Evolutionary conservation across 2,888 invertebrate genomes (phyloP).

Genomic region (Encarsia formosa): DNA sequence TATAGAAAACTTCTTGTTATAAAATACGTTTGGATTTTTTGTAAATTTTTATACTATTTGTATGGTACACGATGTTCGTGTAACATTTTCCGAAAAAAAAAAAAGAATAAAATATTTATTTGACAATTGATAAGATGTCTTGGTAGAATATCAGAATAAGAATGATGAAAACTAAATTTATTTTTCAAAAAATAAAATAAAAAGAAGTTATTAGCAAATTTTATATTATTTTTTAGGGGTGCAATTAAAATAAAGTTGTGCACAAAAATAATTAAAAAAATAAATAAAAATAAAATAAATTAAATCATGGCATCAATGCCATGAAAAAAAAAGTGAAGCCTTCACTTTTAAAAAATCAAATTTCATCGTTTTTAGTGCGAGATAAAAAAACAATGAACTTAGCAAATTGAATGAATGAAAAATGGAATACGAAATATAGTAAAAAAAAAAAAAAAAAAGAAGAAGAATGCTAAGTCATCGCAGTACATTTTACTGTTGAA

Average conservation of each 20-base stretch:
- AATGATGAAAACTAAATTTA: constrained; percentile 19
- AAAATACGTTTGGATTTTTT: constrained; percentile 25
- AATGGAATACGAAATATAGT: background rate
- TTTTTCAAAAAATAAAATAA: constrained; percentile 5
- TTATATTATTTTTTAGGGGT: constrained; percentile 26
- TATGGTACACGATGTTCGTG: constrained; percentile 25
- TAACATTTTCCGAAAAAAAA: constrained; percentile 16
- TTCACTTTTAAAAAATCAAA: constrained; percentile 19
- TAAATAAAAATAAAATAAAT: constrained; percentile 16
- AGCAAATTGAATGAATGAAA: constrained; percentile 17
- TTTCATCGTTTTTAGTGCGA: constrained; percentile 13
- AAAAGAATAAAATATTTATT: constrained; percentile 12
- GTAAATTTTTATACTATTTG: constrained; percentile 28
- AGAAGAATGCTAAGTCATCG: constrained; percentile 11
- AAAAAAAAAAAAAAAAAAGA: background rate
- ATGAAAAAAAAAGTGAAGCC: constrained; percentile 1
- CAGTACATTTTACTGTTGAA: constrained; percentile 10
- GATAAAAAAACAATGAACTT: constrained; percentile 5
- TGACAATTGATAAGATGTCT: constrained; percentile 12
- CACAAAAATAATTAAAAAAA: background rate
- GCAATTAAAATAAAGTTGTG: constrained; percentile 7
- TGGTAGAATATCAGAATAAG: constrained; percentile 16
- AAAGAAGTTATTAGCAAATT: constrained; percentile 15
- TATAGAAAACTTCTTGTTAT: constrained; percentile 26
- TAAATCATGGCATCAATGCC: background rate